Evolutionary conservation across 2,113 vertebrate genomes (phyloP).

Genomic region (Perca flavescens): DNA sequence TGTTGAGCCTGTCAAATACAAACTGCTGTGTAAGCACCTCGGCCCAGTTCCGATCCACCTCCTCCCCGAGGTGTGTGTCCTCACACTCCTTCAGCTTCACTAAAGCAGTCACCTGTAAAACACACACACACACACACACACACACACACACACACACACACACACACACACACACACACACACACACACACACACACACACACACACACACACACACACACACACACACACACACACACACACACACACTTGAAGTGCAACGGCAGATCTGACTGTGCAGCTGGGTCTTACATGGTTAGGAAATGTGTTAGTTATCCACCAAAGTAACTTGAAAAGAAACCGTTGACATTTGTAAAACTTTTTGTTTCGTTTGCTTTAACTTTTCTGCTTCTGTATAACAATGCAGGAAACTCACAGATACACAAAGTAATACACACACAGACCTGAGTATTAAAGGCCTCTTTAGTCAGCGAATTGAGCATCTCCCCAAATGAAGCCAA

Average conservation of each 20-base stretch:
- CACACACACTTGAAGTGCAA: background rate
- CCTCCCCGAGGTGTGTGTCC: constrained; percentile 96
- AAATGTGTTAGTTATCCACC: constrained; percentile 11
- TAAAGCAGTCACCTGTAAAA: constrained; percentile 90
- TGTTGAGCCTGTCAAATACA: constrained; percentile 92
- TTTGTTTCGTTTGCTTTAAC: background rate
- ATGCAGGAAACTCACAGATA: constrained; percentile 2
- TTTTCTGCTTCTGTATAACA: constrained; percentile 19
- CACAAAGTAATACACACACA: constrained; percentile 23
- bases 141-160: background rate
- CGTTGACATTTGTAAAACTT: constrained; percentile 30
- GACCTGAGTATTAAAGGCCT: constrained; percentile 90
- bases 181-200: background rate
- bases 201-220: background rate
- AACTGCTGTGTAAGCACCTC: constrained; percentile 96
- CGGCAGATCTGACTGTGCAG: background rate
- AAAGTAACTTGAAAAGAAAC: background rate
- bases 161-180: background rate
- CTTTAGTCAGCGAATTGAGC: constrained; percentile 89
- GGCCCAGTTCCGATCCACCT: constrained; percentile 97
- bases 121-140: background rate
- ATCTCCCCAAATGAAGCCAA: constrained; percentile 91
- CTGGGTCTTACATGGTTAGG: background rate
- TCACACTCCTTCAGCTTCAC: constrained; percentile 98
- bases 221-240: background rate